phyloP scores from a whole-genome alignment of 2,113 vertebrate species.

The Solea solea region DNA sequence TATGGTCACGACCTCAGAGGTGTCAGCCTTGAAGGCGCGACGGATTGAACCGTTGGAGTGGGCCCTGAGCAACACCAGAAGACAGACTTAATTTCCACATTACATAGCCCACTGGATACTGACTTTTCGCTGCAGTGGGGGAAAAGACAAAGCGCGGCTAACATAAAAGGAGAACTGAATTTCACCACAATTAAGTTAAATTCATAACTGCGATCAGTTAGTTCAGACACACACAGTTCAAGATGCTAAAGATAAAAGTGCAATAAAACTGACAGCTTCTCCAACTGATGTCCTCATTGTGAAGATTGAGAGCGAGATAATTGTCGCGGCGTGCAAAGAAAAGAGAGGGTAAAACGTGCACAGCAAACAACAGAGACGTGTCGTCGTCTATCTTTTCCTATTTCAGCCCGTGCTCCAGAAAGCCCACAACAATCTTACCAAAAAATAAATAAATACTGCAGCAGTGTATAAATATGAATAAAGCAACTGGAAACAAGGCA shows the following conservation, averaged over 20 bases:
- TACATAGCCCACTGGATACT: neutral
- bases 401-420: neutral
- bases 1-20: constrained; percentile 90
- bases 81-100: neutral
- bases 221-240: constrained; percentile 5
- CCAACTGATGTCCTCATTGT: neutral
- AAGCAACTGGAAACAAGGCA: neutral
- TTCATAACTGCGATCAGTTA: neutral
- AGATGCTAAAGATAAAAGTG: constrained; percentile 6
- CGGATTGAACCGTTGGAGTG: constrained; percentile 97
- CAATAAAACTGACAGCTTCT: constrained; percentile 1
- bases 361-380: neutral
- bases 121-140: neutral
- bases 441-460: neutral
- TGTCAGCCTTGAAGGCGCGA: constrained; percentile 92
- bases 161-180: neutral
- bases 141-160: neutral
- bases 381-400: neutral
- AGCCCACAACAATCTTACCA: neutral
- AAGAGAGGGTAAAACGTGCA: neutral
- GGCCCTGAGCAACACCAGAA: constrained; percentile 81
- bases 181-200: constrained; percentile 9
- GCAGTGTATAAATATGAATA: constrained; percentile 1
- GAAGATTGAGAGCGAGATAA: neutral
- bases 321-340: neutral